Evolutionary conservation across 2,797 vertebrate genomes (phyloP), one percentile per base, ranked within the genome.

Genomic region (Buceros bicornis): DNA sequence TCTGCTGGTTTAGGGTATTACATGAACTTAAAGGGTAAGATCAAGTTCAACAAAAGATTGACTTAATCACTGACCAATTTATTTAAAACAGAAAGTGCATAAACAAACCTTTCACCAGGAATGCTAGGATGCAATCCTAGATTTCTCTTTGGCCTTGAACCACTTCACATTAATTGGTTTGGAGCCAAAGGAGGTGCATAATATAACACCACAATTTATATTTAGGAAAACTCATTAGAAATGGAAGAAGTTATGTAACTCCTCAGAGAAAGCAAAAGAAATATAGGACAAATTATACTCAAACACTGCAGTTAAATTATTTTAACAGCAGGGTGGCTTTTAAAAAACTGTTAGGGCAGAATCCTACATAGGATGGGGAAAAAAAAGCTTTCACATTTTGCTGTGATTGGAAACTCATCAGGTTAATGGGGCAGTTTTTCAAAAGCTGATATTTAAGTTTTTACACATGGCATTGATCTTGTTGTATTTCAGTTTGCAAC

Each of bases 221-320:
- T 97, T 97, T 97, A 97, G 96, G 96, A 92, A 97, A 95, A 79
- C 90, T 97, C 93, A 97, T 97, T 97, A 96, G 93, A 94, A 96
- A 86, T 83, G 40, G 83, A 81, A 77, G 28, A 91, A 93, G 96
- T 97, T 97, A 97, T 66, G 58, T 96, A 97, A 97, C 90, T 91
- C 96, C 97, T 94, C 77, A 76, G 95, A 97, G 96, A 96, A 97
- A 95, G 90, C 43, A 54, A 76, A 96, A 95, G 84, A 94, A 89
- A 97, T 96, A 83, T 95, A 94, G 96, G 95, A 86, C 95, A 95
- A 96, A 88, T 94, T 93, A 96, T 71, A 76, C 40, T 93, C 83
- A 74, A 88, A 89, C 65, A 72, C 31, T 92, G 89, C 93, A 92
- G 89, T 82, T 95, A 92, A 97, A 95, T 94, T 95, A 95, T 89